Conservation (phyloP, 2,888 invertebrate species). For the Pinctada fucata region DNA sequence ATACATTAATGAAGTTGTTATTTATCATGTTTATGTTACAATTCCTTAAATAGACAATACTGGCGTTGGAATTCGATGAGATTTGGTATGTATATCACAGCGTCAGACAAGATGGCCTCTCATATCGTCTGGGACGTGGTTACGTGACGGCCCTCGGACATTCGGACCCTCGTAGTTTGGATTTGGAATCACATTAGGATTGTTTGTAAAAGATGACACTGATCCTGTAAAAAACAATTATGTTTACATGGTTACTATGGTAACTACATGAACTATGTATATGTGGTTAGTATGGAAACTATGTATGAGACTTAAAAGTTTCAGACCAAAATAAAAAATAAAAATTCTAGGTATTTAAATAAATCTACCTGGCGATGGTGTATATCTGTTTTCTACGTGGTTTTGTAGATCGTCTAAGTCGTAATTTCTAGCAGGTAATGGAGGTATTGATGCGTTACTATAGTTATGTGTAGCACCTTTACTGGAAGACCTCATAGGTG, state of each 20-base stretch:
- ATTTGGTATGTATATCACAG: neutral
- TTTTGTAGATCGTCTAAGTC: constrained; percentile 61
- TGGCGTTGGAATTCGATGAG: constrained; percentile 9
- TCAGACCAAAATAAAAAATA: too few relatives aligned
- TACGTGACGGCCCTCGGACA: constrained; percentile 48
- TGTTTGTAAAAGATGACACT: constrained; percentile 49
- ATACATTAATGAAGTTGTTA: too few relatives aligned
- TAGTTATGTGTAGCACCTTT: constrained; percentile 56
- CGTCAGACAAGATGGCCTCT: constrained; percentile 64
- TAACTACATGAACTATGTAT: too few relatives aligned
- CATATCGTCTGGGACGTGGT: constrained; percentile 58
- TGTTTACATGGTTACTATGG: too few relatives aligned
- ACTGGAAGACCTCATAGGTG: constrained; percentile 66
- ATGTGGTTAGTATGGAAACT: too few relatives aligned
- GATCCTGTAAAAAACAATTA: constrained; percentile 53
- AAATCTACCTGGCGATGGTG: constrained; percentile 58
- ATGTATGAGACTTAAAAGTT: too few relatives aligned
- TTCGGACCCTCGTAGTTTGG: constrained; percentile 63
- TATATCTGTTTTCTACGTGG: constrained; percentile 50
- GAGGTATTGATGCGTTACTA: constrained; percentile 54
- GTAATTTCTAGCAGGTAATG: constrained; percentile 69
- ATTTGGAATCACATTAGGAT: constrained; percentile 65
- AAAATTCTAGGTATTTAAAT: too few relatives aligned
- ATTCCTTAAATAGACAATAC: constrained; percentile 5
- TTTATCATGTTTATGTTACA: neutral